Evolutionary conservation across 2,113 vertebrate genomes (phyloP).

Genomic region (Antechinus stuartii): DNA sequence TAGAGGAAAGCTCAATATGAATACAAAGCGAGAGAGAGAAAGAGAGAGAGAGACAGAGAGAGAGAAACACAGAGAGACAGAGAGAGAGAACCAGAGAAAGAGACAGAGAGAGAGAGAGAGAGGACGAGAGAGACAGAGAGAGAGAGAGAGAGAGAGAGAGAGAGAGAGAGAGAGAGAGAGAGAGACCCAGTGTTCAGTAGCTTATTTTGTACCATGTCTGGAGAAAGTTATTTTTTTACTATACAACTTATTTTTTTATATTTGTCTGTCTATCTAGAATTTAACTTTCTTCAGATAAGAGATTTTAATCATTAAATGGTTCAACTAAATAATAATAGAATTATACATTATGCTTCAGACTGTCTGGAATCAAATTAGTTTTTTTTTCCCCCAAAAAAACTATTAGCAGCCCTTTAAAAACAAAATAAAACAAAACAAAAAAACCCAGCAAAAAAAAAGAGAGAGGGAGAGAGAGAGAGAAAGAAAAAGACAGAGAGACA

Average conservation of each 20-base stretch:
- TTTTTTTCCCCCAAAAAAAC: slow-evolving; percentile 46
- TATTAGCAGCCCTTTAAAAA: slow-evolving; percentile 60
- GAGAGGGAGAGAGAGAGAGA: too few relatives aligned
- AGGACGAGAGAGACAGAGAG: too few relatives aligned
- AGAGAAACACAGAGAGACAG: too few relatives aligned
- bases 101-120: too few relatives aligned
- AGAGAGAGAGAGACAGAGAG: too few relatives aligned
- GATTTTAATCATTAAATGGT: slow-evolving; percentile 40
- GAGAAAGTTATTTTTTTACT: slow-evolving; percentile 47
- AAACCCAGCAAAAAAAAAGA: slow-evolving; percentile 16
- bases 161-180: not conserved
- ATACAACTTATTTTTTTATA: slow-evolving; percentile 16
- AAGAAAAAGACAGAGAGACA: too few relatives aligned
- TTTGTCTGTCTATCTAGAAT: slow-evolving; percentile 7
- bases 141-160: too few relatives aligned
- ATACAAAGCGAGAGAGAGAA: not conserved
- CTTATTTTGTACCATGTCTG: slow-evolving; percentile 28
- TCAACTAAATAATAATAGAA: slow-evolving; percentile 57
- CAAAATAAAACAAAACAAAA: not conserved
- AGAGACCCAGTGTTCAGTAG: slow-evolving; percentile 1
- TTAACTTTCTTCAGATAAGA: slow-evolving; percentile 41
- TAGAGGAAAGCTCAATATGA: not conserved
- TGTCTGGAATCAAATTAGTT: slow-evolving; percentile 69
- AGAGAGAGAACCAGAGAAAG: too few relatives aligned
- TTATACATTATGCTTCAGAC: slow-evolving; percentile 54